Percentiles rank a stretch among this genome's conserved stretches.
Conservation (phyloP, 2,888 invertebrate species). For the Aphodius sticticus region DNA sequence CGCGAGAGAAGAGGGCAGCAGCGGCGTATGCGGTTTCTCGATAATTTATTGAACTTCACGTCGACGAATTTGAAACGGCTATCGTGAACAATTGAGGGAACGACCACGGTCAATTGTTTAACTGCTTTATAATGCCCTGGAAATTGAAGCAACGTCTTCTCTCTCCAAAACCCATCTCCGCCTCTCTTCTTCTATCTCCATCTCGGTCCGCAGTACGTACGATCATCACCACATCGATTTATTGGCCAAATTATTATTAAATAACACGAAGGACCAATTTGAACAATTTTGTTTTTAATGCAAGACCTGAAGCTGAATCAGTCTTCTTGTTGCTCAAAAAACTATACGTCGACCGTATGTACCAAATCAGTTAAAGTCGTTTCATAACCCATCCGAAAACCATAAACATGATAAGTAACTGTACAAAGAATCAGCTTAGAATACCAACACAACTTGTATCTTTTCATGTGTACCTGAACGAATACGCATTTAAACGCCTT, state of each 20-base stretch:
- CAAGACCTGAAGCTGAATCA: no score
- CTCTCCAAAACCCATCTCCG: not conserved
- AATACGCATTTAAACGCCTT: not conserved
- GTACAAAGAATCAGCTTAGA: not conserved
- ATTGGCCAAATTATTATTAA: not conserved
- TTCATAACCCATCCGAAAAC: not conserved
- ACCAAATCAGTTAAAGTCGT: not conserved
- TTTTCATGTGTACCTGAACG: not conserved
- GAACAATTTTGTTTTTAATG: not conserved
- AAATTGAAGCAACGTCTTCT: not conserved
- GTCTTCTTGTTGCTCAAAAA: no score
- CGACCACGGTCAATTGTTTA: slow-evolving; percentile 4
- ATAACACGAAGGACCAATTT: not conserved
- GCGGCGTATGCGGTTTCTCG: not conserved
- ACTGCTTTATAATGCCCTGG: slow-evolving; percentile 4
- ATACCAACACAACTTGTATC: not conserved
- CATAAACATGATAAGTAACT: not conserved
- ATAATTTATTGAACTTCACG: not conserved
- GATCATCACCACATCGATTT: not conserved
- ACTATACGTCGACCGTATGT: not conserved
- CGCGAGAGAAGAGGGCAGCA: not conserved
- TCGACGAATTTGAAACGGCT: slow-evolving; percentile 4
- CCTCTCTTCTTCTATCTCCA: not conserved
- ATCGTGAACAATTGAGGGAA: not conserved
- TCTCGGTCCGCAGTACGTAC: not conserved